Evolutionary conservation across 2,113 vertebrate genomes (phyloP), one percentile per base, ranked within the genome.

Genomic region (Sapajus apella): DNA sequence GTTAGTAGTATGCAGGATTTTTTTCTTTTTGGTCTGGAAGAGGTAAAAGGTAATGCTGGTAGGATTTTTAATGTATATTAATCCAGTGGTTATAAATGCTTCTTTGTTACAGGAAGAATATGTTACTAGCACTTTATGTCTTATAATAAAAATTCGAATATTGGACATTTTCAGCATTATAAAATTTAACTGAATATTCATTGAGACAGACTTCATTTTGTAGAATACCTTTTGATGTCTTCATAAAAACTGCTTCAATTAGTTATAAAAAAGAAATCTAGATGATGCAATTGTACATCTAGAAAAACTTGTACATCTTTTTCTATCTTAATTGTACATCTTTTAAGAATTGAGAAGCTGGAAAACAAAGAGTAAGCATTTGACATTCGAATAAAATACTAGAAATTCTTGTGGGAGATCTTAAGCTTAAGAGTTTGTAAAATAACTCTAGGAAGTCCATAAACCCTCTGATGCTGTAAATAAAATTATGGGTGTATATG

Each of bases 141-240:
- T 89, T 50, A 12, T 91, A 83, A 55, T 75, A 95, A 94, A 90
- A 95, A 83, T 70, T 4, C 20, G 76, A 79, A 12, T 16, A 32
- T 52, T 55, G 70, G 94, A 86, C 56, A 94, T 82, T 35, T 88
- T 55, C 43, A 47, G 14, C 10, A 43, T 92, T 66, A 1, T 82
- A 66, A 81, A 75, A 79, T 72, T 64, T 73, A 79, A 75, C 45
- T 68, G 21, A 95, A 9, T 90, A 56, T 79, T 90, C 55, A 95
- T 79, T 87, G 55, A 95, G 45, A 83, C 11, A 52, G 13, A 68
- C 17, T 82, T 92, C 61, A 77, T 91, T 94, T 77, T 96, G 45
- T 30, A 94, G 58, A 87, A 2, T 92, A 8, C 32, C 16, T 90
- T 85, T 83, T 81, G 21, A 9, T 68, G 27, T 68, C 79, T 92